Evolutionary conservation across 1,140 invertebrate species (phyloP).

Genomic region (Neodiprion virginianus): DNA sequence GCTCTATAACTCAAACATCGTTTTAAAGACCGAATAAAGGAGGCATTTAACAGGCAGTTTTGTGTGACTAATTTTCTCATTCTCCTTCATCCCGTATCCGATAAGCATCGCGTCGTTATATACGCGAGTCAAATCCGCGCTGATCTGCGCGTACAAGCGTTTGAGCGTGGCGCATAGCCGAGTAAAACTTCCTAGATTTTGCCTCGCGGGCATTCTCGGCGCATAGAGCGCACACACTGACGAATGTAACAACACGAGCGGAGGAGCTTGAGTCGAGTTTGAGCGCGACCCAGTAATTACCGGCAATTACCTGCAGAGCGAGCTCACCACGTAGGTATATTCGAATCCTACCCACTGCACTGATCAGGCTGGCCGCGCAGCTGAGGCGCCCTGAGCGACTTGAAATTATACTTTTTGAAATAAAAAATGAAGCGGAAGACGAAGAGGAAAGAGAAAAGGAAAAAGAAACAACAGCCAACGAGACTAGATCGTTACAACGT

Average conservation of each 20-base stretch:
- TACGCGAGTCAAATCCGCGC: too few species aligned
- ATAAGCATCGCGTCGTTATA: too few species aligned
- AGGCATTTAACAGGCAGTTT: too few species aligned
- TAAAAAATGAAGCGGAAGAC: neutral
- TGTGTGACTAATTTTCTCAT: too few species aligned
- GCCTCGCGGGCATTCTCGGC: neutral
- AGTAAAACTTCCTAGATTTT: conserved; percentile 45
- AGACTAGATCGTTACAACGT: neutral
- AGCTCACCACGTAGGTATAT: conserved; percentile 32
- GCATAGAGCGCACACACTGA: too few species aligned
- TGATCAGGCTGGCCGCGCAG: conserved; percentile 39
- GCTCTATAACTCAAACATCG: too few species aligned
- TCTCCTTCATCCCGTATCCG: too few species aligned
- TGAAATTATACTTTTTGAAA: conserved; percentile 48
- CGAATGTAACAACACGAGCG: too few species aligned
- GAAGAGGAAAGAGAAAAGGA: conserved; percentile 11
- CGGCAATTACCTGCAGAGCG: conserved; percentile 37
- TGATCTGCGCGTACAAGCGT: too few species aligned
- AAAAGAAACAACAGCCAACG: too few species aligned
- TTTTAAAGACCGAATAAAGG: too few species aligned
- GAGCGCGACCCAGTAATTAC: conserved; percentile 54
- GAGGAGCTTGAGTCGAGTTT: neutral
- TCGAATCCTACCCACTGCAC: conserved; percentile 33
- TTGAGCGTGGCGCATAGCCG: neutral
- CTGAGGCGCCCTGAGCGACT: conserved; percentile 53